These are phyloP conservation scores for Pelecanus crispus DNA, from an alignment of 2,113 vertebrate genomes.

Conservation along the genomic window DNA sequence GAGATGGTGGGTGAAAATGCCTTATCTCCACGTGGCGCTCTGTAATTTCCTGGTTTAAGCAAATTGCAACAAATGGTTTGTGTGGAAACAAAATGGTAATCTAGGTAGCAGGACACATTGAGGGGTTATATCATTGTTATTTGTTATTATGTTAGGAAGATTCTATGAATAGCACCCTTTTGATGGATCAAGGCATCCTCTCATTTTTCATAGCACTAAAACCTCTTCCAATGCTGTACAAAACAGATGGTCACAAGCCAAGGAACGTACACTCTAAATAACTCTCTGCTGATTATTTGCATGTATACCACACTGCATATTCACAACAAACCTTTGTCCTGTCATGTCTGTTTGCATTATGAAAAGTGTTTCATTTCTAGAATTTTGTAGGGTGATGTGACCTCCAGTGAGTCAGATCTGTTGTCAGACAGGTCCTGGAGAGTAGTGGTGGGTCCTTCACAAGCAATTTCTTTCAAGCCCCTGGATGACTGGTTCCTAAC, in stretches of 20 bases:
- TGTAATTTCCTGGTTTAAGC: neutral
- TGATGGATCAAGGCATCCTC: neutral
- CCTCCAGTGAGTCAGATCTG: neutral
- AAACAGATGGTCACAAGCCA: constrained; percentile 11
- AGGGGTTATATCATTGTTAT: neutral
- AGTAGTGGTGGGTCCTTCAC: neutral
- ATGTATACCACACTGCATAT: neutral
- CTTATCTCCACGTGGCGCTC: neutral
- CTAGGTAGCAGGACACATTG: neutral
- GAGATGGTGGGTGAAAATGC: neutral
- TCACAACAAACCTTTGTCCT: neutral
- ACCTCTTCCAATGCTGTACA: neutral
- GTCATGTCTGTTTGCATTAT: neutral
- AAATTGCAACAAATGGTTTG: neutral
- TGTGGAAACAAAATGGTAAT: neutral
- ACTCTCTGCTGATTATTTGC: constrained; percentile 2
- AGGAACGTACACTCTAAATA: neutral
- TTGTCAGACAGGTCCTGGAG: neutral
- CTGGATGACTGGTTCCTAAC: neutral
- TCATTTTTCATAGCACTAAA: neutral
- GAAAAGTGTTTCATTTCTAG: neutral
- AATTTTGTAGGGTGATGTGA: neutral
- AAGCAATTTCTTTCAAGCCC: neutral
- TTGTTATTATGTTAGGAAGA: neutral
- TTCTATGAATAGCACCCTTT: neutral